A percentile compares a stretch with the other conserved stretches of the same genome.
Evolutionary conservation across 2,113 vertebrate genomes (phyloP).

Genomic region (Albula goreensis): DNA sequence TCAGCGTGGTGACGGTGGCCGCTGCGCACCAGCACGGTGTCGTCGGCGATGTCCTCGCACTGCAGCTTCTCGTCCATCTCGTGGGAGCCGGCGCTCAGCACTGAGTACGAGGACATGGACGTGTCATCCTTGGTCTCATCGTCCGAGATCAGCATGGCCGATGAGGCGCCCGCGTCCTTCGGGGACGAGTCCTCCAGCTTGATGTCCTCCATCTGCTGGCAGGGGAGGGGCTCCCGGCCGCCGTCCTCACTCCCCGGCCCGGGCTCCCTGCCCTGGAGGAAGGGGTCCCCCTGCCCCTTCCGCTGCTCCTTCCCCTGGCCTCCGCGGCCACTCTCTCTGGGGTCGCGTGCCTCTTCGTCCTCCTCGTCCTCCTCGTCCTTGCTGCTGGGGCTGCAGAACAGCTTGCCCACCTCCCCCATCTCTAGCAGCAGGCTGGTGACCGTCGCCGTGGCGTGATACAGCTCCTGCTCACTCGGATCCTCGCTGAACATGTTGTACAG

Average conservation of each 20-base stretch:
- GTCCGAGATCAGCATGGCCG: slow-evolving; percentile 91
- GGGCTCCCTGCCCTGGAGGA: slow-evolving; percentile 54
- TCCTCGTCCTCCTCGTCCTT: slow-evolving; percentile 39
- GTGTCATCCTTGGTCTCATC: slow-evolving; percentile 96
- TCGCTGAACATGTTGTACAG: slow-evolving; percentile 98
- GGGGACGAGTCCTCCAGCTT: slow-evolving; percentile 91
- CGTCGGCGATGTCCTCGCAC: slow-evolving; percentile 92
- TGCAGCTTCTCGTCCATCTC: slow-evolving; percentile 93
- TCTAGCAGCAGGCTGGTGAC: slow-evolving; percentile 96
- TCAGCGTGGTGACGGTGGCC: slow-evolving; percentile 41
- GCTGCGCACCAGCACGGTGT: slow-evolving; percentile 86
- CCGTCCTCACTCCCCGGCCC: slow-evolving; percentile 32
- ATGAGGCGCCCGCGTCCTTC: slow-evolving; percentile 82
- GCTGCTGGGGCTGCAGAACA: slow-evolving; percentile 67
- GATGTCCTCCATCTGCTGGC: slow-evolving; percentile 87
- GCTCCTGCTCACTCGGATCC: slow-evolving; percentile 87
- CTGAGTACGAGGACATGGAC: slow-evolving; percentile 95
- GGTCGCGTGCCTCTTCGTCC: slow-evolving; percentile 25
- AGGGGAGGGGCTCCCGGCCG: slow-evolving; percentile 44
- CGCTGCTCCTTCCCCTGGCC: slow-evolving; percentile 7
- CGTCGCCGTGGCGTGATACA: slow-evolving; percentile 92
- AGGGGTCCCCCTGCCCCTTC: slow-evolving; percentile 50
- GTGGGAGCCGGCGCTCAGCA: slow-evolving; percentile 90
- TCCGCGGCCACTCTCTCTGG: neutral
- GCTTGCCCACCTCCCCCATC: slow-evolving; percentile 95